Evolutionary conservation across 2,888 invertebrate species (phyloP), one percentile per base, ranked within the genome.

Genomic region (Nyleta sp.): DNA sequence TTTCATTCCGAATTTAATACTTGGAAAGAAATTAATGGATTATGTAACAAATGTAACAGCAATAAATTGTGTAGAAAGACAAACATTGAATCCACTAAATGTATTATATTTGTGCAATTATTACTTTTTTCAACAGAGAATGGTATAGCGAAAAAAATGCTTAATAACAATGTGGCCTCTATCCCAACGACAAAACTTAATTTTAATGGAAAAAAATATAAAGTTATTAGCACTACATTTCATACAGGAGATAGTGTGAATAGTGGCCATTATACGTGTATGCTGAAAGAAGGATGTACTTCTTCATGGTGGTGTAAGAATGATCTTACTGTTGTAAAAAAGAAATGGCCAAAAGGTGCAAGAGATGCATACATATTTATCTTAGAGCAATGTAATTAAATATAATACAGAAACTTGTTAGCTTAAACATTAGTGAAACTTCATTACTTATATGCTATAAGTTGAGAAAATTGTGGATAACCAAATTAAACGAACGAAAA

Each of bases 151-250:
- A 50, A 28, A 50, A 50, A 50, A 18, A 8, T 50, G 7, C 2
- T 31, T 3, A 22, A 46, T 11, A 20, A 22, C 11, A 46, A 5
- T 11, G 22, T 46, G 6, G 17, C 20, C 18, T 18, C 28, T 15
- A 13, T 28, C 8, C 13, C 48, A 28, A 18, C 33, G 17, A 52
- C 33, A 18, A 52, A 33, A 31, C 11, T 52, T 11, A 52, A 17
- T 33, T 52, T 52, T 18, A 33, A 33, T 33, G 24, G 13, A 3
- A 52, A 31, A 33, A 17, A 6, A n/a, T 52, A 52, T 33, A 31
- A 52, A 31, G 52, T 52, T 4, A 52, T 52, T 2, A 52, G 52
- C 15, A 3, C 4, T 48, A 28, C 24, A 17, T 48, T 48, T 48
- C 48, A 28, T 28, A 15, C 6, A 28, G 48, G 48, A 2, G 28